A percentile compares a stretch with the other conserved stretches of the same genome.
Conservation (phyloP, 2,797 vertebrate genomes). For the Gadopsis marmoratus region DNA sequence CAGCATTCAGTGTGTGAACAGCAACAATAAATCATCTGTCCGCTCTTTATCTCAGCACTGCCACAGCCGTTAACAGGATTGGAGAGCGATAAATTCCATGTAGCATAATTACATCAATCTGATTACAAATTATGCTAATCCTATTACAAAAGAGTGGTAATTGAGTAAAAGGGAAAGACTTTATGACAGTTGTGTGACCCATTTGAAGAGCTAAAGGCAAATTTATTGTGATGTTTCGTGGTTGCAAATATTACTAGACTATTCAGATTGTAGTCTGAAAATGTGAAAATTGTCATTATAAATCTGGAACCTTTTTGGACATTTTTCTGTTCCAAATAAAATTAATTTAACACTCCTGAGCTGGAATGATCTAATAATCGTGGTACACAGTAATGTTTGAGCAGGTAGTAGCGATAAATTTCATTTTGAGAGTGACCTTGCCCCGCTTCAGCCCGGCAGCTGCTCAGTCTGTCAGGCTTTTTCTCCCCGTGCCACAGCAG, state of each 20-base stretch:
- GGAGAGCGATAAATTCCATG: conserved; percentile 64
- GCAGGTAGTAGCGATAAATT: conserved; percentile 46
- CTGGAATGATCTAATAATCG: neutral
- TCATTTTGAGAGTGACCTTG: conserved; percentile 68
- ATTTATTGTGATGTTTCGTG: conserved; percentile 15
- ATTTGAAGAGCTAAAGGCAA: conserved; percentile 3
- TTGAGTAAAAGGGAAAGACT: conserved; percentile 45
- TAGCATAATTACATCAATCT: conserved; percentile 67
- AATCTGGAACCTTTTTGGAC: neutral
- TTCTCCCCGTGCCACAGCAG: conserved; percentile 58
- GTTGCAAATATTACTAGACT: conserved; percentile 3
- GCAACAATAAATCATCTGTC: conserved; percentile 66
- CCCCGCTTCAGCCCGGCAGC: conserved; percentile 62
- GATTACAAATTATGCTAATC: conserved; percentile 70
- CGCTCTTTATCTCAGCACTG: conserved; percentile 59
- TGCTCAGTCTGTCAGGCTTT: conserved; percentile 63
- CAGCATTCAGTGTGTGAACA: conserved; percentile 46
- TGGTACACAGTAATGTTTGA: conserved; percentile 15
- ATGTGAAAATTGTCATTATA: neutral
- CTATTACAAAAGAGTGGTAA: conserved; percentile 54
- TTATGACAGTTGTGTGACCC: conserved; percentile 20
- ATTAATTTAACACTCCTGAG: neutral
- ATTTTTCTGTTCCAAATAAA: neutral
- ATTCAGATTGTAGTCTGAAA: neutral
- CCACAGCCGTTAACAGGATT: conserved; percentile 63